Evolutionary conservation across 2,113 vertebrate species (phyloP).

Genomic region (Rhinoderma darwinii): DNA sequence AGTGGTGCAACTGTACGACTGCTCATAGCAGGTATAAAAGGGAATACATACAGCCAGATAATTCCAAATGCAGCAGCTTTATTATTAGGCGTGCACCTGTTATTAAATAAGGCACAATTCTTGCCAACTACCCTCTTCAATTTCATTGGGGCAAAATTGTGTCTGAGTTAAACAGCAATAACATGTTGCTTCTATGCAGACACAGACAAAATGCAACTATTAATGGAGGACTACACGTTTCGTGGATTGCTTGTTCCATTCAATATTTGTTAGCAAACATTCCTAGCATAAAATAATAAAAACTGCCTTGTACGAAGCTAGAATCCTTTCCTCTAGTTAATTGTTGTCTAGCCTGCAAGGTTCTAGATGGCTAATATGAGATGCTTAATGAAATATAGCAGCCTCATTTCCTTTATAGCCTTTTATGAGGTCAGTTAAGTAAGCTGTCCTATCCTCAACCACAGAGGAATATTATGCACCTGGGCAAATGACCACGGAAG

Average conservation of each 20-base stretch:
- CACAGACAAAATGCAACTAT: neutral
- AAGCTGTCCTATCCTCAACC: neutral
- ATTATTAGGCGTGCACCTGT: no score
- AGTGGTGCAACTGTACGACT: no score
- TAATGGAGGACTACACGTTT: neutral
- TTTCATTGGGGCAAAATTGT: neutral
- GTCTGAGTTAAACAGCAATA: neutral
- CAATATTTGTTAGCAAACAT: neutral
- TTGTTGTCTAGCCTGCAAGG: neutral
- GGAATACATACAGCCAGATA: no score
- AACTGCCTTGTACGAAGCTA: neutral
- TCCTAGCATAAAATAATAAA: neutral
- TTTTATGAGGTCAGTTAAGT: slow-evolving; percentile 13
- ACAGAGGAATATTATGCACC: slow-evolving; percentile 29
- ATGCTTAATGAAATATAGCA: slow-evolving; percentile 16
- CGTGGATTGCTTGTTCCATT: neutral
- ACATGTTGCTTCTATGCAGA: neutral
- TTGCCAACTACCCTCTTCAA: no score
- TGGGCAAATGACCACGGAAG: slow-evolving; percentile 4
- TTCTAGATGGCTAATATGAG: neutral
- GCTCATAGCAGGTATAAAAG: no score
- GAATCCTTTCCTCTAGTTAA: neutral
- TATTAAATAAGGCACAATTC: no score
- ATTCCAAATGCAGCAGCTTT: no score
- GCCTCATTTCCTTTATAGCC: neutral